These are phyloP conservation scores for Zosterops hypoxanthus DNA, from an alignment of 2,113 vertebrate genomes.

Conservation along the genomic window DNA sequence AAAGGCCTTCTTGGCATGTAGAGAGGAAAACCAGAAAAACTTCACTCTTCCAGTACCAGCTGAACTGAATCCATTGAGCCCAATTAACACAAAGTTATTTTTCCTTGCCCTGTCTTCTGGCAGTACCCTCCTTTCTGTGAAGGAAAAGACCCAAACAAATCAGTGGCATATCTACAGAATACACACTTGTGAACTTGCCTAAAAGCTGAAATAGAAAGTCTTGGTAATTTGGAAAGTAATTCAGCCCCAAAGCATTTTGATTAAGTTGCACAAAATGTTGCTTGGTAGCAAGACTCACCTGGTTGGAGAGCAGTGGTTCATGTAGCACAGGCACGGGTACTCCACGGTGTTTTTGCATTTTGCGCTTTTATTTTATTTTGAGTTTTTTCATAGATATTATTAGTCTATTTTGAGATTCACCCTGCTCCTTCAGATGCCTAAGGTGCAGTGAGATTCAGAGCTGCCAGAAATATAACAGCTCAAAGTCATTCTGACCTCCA, in stretches of 20 bases:
- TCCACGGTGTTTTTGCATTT: fast-evolving
- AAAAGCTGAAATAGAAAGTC: neutral
- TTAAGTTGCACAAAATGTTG: neutral
- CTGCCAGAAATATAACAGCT: neutral
- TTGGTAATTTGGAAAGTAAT: neutral
- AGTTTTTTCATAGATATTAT: neutral
- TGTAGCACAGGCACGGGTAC: neutral
- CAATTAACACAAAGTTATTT: neutral
- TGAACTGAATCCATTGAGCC: neutral
- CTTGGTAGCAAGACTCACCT: neutral
- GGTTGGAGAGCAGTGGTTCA: neutral
- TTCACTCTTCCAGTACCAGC: neutral
- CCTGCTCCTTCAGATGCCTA: neutral
- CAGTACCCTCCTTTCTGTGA: neutral
- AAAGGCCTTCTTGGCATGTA: neutral
- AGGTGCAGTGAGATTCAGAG: neutral
- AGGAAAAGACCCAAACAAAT: neutral
- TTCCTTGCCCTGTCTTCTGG: neutral
- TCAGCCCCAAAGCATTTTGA: neutral
- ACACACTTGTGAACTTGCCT: neutral
- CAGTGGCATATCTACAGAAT: neutral
- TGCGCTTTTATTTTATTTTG: neutral
- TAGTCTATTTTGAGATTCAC: neutral
- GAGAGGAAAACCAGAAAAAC: neutral
- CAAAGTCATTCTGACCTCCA: fast-evolving